Evolutionary conservation across 2,797 vertebrate species (phyloP).

Genomic region (Paedocypris micromegethes): DNA sequence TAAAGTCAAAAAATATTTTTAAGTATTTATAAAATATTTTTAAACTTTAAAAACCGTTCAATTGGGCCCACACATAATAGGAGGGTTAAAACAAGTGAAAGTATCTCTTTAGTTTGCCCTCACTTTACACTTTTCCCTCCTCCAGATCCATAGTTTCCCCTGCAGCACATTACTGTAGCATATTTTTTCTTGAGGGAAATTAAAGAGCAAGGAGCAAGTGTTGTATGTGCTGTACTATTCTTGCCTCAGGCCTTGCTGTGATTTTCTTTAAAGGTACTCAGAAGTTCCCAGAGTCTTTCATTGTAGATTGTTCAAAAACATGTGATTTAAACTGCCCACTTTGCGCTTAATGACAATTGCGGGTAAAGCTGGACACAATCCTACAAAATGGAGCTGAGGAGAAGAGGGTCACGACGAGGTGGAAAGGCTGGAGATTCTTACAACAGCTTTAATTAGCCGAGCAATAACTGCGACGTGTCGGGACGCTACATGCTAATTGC

Average conservation of each 20-base stretch:
- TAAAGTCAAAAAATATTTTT: too few species aligned
- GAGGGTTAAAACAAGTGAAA: too few species aligned
- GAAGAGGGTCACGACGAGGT: slow-evolving; percentile 40
- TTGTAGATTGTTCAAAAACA: slow-evolving; percentile 53
- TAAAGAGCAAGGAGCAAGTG: slow-evolving; percentile 45
- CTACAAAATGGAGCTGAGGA: slow-evolving; percentile 47
- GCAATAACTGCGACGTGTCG: slow-evolving; percentile 53
- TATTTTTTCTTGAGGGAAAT: slow-evolving; percentile 29
- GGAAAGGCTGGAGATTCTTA: slow-evolving; percentile 48
- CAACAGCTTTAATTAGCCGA: slow-evolving; percentile 50
- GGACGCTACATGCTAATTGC: slow-evolving; percentile 67
- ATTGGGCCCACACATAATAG: too few species aligned
- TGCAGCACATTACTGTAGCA: slow-evolving; percentile 9
- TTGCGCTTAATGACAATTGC: too few species aligned
- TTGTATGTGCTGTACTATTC: slow-evolving; percentile 30
- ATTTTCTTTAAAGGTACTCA: slow-evolving; percentile 34
- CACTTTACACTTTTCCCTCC: slow-evolving; percentile 31
- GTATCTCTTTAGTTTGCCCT: slow-evolving; percentile 37
- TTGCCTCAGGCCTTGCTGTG: slow-evolving; percentile 39
- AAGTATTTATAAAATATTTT: too few species aligned
- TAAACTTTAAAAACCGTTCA: too few species aligned
- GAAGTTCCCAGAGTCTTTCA: slow-evolving; percentile 32
- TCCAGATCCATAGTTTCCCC: slow-evolving; percentile 35
- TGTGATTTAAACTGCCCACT: slow-evolving; percentile 53
- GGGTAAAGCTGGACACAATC: slow-evolving; percentile 4